Evolutionary conservation across 2,113 vertebrate species (phyloP).

Genomic region (Pica pica): DNA sequence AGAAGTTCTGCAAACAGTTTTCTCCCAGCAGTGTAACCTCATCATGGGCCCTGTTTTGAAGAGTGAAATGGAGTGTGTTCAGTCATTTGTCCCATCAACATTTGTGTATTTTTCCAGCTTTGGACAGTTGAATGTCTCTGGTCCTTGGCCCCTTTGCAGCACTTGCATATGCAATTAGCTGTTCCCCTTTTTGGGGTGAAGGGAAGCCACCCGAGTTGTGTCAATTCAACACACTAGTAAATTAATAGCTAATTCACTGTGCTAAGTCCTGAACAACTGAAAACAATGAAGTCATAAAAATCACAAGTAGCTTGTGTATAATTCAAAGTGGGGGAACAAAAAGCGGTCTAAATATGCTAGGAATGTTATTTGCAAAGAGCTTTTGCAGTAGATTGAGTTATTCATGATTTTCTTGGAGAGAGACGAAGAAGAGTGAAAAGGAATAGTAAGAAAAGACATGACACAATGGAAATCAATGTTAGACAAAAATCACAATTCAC

Average conservation of each 20-base stretch:
- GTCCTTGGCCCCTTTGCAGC: background rate
- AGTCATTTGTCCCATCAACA: background rate
- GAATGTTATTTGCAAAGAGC: conserved; percentile 47
- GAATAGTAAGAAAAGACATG: background rate
- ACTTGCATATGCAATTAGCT: background rate
- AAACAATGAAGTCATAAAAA: conserved; percentile 50
- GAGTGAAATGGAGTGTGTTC: background rate
- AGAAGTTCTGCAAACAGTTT: background rate
- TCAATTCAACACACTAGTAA: background rate
- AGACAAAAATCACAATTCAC: background rate
- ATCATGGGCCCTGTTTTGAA: background rate
- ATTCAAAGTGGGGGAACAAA: conserved; percentile 13
- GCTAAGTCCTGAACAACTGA: background rate
- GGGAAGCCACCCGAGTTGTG: background rate
- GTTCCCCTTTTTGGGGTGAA: background rate
- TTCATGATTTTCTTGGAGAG: background rate
- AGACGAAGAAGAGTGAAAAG: background rate
- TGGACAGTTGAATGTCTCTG: background rate
- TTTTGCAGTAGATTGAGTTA: background rate
- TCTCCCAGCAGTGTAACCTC: background rate
- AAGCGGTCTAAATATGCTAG: conserved; percentile 32
- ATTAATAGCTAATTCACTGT: background rate
- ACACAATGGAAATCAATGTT: background rate
- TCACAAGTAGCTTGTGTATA: conserved; percentile 27
- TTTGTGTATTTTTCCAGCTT: background rate